Conservation (phyloP, 2,888 invertebrate genomes). For the Lasioglossum villosulum region DNA sequence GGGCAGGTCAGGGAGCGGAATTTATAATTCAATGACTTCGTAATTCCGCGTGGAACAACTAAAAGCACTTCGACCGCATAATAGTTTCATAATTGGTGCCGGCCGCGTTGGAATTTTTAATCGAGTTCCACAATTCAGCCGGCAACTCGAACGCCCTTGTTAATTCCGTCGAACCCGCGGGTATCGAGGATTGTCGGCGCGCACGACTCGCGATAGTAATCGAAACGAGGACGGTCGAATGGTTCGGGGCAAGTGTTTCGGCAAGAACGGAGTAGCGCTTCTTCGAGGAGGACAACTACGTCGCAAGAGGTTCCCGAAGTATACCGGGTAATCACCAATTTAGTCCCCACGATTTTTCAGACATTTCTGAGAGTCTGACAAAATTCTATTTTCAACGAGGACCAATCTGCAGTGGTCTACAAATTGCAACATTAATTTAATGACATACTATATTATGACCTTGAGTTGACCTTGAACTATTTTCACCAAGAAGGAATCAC, state of each 20-base stretch:
- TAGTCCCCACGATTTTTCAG: not conserved
- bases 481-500: too few species aligned
- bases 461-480: too few species aligned
- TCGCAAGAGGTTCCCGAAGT: not conserved
- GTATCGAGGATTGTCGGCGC: not conserved
- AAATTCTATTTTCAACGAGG: not conserved
- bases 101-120: slow-evolving; percentile 60
- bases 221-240: not conserved
- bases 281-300: not conserved
- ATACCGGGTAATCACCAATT: not conserved
- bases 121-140: slow-evolving; percentile 52
- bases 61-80: slow-evolving; percentile 46
- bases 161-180: slow-evolving; percentile 9
- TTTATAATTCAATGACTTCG: slow-evolving; percentile 50
- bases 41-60: slow-evolving; percentile 41
- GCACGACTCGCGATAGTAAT: slow-evolving; percentile 2
- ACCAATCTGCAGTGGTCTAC: not conserved
- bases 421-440: too few species aligned
- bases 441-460: too few species aligned
- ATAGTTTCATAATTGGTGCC: slow-evolving; percentile 60
- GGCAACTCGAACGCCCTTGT: slow-evolving; percentile 15
- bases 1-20: not conserved
- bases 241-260: not conserved
- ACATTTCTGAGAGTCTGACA: not conserved
- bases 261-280: not conserved